phyloP scores from a whole-genome alignment of 2,113 vertebrate species.

The Lampris incognitus region DNA sequence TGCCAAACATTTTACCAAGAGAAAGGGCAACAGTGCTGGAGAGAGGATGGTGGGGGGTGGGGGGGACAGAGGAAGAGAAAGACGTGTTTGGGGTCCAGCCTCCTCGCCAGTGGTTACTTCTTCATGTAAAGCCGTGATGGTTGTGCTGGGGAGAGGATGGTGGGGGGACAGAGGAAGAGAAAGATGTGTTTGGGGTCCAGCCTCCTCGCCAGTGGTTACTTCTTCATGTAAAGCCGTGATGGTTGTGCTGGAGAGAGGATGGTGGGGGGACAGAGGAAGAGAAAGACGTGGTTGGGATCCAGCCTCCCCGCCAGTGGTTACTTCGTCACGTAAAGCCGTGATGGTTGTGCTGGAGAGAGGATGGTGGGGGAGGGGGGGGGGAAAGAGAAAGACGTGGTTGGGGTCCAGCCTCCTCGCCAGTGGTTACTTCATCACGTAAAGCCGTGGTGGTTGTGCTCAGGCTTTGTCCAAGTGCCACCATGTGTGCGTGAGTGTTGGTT shows the following conservation, averaged over 20 bases:
- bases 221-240: neutral
- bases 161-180: neutral
- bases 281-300: neutral
- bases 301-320: neutral
- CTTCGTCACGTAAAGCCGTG: constrained; percentile 3
- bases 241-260: neutral
- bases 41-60: too few species aligned
- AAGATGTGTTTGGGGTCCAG: neutral
- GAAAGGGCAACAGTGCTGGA: neutral
- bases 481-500: constrained; percentile 26
- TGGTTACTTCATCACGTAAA: neutral
- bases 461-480: neutral
- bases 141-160: neutral
- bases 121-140: constrained; percentile 5
- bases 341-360: neutral
- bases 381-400: neutral
- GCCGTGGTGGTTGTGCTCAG: neutral
- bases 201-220: neutral
- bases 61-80: neutral
- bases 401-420: neutral
- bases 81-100: neutral
- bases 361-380: neutral
- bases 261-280: neutral
- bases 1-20: neutral
- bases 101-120: neutral